A percentile compares a stretch with the other conserved stretches of the same genome.
Conservation (phyloP, 2,113 vertebrate genomes). For the Gyps fulvus region DNA sequence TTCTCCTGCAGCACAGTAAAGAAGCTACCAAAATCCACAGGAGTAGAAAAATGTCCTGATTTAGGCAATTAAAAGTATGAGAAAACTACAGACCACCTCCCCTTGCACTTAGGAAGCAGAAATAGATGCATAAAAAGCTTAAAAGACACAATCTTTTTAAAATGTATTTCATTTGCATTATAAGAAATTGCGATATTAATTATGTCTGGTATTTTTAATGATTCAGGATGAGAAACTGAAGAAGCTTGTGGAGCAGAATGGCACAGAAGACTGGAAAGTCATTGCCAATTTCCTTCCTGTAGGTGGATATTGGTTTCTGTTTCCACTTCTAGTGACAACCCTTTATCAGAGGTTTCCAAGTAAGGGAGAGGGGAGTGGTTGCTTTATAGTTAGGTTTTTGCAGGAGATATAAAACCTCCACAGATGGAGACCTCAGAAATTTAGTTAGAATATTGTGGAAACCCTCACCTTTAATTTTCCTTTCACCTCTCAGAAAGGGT, state of each 20-base stretch:
- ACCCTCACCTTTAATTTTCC: background rate
- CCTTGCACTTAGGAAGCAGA: background rate
- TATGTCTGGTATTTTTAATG: background rate
- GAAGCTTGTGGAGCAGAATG: constrained; percentile 94
- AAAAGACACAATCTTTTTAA: background rate
- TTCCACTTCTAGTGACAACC: constrained; percentile 19
- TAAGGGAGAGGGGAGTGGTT: constrained; percentile 1
- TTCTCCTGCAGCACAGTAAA: background rate
- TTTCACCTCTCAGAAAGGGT: constrained; percentile 2
- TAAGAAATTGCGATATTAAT: background rate
- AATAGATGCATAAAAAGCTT: background rate
- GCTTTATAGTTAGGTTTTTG: constrained; percentile 25
- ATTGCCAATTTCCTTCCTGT: constrained; percentile 95
- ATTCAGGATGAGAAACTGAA: constrained; percentile 96
- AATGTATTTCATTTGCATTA: background rate
- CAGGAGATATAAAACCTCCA: background rate
- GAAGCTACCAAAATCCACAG: background rate
- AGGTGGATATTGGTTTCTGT: constrained; percentile 71
- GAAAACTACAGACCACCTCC: background rate
- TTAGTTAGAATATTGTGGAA: constrained; percentile 1
- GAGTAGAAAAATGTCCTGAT: background rate
- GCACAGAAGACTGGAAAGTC: constrained; percentile 98
- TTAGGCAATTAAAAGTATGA: background rate
- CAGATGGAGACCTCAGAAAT: background rate
- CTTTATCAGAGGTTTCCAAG: constrained; percentile 37